Evolutionary conservation across 2,888 invertebrate genomes (phyloP).

Genomic region (Timema cristinae): DNA sequence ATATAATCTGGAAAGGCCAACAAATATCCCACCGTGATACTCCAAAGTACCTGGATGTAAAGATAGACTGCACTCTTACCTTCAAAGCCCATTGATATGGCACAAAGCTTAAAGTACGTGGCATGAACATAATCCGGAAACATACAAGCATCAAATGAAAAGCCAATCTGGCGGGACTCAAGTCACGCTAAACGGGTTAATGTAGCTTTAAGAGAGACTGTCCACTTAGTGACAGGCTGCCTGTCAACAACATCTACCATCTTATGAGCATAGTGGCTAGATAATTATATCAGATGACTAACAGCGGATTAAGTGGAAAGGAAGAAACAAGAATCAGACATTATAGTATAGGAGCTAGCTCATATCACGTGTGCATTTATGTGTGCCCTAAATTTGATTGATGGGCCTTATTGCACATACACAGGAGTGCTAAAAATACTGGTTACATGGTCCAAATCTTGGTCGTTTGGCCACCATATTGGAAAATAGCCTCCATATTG

Average conservation of each 20-base stretch:
- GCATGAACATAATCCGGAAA: constrained; percentile 1
- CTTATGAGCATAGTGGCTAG: not conserved
- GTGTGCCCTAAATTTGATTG: too few relatives aligned
- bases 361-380: too few relatives aligned
- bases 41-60: not conserved
- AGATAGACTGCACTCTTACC: not conserved
- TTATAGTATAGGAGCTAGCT: too few relatives aligned
- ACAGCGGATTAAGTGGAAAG: not conserved
- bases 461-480: too few relatives aligned
- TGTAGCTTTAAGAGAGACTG: not conserved
- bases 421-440: too few relatives aligned
- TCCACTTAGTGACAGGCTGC: not conserved
- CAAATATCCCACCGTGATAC: not conserved
- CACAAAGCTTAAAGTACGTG: not conserved
- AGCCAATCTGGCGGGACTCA: not conserved
- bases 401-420: too few relatives aligned
- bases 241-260: not conserved
- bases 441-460: too few relatives aligned
- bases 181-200: not conserved
- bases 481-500: too few relatives aligned
- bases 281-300: not conserved
- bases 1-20: not conserved
- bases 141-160: not conserved
- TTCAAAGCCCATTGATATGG: not conserved
- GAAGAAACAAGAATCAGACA: not conserved